Base-by-base conservation (phyloP, 1,140 invertebrate species). In the Amphibalanus amphitrite region DNA sequence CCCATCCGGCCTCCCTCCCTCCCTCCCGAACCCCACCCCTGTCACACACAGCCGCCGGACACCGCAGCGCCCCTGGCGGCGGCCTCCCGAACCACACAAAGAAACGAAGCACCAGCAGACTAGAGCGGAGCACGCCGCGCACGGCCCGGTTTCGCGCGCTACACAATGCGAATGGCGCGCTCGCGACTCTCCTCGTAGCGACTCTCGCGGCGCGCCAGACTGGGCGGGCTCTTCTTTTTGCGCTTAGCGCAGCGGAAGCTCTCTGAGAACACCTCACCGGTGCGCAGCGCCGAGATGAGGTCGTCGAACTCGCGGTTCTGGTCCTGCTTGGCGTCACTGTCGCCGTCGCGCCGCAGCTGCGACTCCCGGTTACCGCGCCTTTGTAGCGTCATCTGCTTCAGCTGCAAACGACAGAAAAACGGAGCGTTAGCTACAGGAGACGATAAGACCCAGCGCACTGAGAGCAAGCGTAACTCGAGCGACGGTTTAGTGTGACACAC, bases 261-360 rank as follows among this genome's bases (percentile, higher is more conserved):
- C 79, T 98, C 95, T 0, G 93, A 93, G 79, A 98, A 98, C 0
- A 98, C 93, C 78, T 98, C 95, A 0, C 95, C 96, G 0, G 94
- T 97, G 76, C 95, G 83, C 26, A 98, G 81, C 0, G 95, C 95
- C 3, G 93, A 97, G 77, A 98, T 98, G 38, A 98, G 82, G 81
- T 97, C 94, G 79, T 98, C 95, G 82, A 98, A 98, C 82, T 98
- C 95, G 72, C 26, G n/a, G 65, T 28, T 28, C 8, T 26, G 26
- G 65, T 26, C 65, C 1, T 59, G 47, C 8, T 26, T 28, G 65
- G 65, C n/a, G 10, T 26, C 65, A 26, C 3, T 26, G 65, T 10
- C 28, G 26, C 26, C 65, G 26, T 28, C 65, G 0, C 65, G n/a
- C 3, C n/a, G 8, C 65, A 67, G 28, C 65, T 67, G 65, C n/a